Conservation (phyloP, 2,888 invertebrate species). For the Hydriomena furcata region DNA sequence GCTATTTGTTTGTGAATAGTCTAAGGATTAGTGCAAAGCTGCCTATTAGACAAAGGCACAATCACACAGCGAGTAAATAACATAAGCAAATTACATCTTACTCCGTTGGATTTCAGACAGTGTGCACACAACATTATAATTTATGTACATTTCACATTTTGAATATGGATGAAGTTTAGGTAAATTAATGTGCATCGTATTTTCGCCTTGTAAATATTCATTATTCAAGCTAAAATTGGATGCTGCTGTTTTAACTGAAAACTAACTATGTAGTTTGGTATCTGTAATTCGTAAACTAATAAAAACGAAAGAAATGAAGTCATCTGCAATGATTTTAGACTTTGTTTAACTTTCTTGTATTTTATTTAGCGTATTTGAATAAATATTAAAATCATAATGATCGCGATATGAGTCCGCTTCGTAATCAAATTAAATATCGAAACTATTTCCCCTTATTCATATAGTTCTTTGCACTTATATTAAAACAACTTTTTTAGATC, state of each 20-base stretch:
- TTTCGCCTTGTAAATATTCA: constrained; percentile 17
- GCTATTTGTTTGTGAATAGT: constrained; percentile 25
- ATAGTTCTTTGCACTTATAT: too few species aligned
- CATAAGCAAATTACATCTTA: not conserved
- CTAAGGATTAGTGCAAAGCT: constrained; percentile 10
- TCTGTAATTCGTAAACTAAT: too few species aligned
- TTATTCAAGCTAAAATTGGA: constrained; percentile 16
- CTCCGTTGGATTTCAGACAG: constrained; percentile 4
- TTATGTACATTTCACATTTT: constrained; percentile 18
- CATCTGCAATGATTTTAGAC: too few species aligned
- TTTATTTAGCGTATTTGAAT: too few species aligned
- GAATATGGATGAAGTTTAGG: constrained; percentile 24
- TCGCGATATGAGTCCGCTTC: not conserved
- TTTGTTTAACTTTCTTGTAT: too few species aligned
- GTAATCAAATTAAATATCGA: too few species aligned
- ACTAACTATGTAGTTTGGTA: not conserved
- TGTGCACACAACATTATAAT: constrained; percentile 14
- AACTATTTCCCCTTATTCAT: too few species aligned
- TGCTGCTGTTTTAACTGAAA: constrained; percentile 1
- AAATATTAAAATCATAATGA: not conserved
- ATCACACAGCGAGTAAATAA: not conserved
- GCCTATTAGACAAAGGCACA: not conserved
- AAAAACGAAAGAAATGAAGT: too few species aligned
- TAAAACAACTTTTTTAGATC: too few species aligned
- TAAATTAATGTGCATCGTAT: constrained; percentile 24